Evolutionary conservation across 2,113 vertebrate species (phyloP).

Genomic region (Cyprinodon brontotheroides): DNA sequence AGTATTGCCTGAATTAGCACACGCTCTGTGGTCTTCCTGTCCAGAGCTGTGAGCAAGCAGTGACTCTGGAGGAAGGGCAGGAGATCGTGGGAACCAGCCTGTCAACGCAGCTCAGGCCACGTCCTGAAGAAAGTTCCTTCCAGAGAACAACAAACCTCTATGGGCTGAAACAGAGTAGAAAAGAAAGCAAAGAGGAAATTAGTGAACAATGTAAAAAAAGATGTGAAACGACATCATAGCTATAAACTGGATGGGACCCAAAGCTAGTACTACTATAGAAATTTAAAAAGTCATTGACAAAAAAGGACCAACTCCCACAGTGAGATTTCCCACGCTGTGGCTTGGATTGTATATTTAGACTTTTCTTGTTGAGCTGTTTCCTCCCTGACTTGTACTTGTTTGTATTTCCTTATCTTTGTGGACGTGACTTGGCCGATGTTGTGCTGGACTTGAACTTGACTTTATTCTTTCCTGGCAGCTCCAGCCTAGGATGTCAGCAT

Average conservation of each 20-base stretch:
- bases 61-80: conserved; percentile 74
- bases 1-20: conserved; percentile 34
- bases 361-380: conserved; percentile 61
- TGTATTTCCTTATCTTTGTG: conserved; percentile 66
- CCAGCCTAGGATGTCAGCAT: not conserved
- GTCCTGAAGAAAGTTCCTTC: conserved; percentile 59
- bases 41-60: conserved; percentile 54
- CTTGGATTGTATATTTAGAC: conserved; percentile 66
- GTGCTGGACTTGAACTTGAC: conserved; percentile 43
- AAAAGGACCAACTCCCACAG: conserved; percentile 74
- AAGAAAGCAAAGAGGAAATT: conserved; percentile 69
- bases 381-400: conserved; percentile 49
- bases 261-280: conserved; percentile 44
- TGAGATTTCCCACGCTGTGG: conserved; percentile 71
- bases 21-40: conserved; percentile 58
- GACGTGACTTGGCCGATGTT: conserved; percentile 33
- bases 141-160: conserved; percentile 59
- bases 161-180: conserved; percentile 37
- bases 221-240: conserved; percentile 46
- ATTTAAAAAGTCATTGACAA: conserved; percentile 62
- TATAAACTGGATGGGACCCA: conserved; percentile 63
- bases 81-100: conserved; percentile 74
- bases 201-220: conserved; percentile 77
- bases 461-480: conserved; percentile 35
- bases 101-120: conserved; percentile 34